Evolutionary conservation across 2,113 vertebrate species (phyloP).

Genomic region (Rhynchopsitta pachyrhyncha): DNA sequence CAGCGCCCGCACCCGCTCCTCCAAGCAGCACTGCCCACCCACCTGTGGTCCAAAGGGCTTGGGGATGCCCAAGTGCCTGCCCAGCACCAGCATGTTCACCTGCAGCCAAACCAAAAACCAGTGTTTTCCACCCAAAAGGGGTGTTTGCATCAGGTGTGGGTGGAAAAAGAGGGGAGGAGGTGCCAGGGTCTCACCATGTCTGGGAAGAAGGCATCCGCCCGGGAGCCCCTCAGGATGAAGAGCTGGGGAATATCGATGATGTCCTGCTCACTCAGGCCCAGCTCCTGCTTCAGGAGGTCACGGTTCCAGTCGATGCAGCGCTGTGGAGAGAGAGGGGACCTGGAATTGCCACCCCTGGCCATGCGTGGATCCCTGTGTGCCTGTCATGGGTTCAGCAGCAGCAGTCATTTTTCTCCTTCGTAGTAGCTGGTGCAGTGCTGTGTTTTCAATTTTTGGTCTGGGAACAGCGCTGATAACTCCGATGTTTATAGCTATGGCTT

Average conservation of each 20-base stretch:
- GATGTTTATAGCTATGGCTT: no score
- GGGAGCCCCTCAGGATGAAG: constrained; percentile 57
- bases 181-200: constrained; percentile 80
- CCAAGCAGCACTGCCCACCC: constrained; percentile 81
- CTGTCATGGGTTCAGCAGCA: no score
- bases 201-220: constrained; percentile 82
- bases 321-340: constrained; percentile 25
- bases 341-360: not conserved
- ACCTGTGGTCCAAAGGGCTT: constrained; percentile 88
- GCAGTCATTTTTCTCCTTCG: no score
- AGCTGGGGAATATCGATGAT: constrained; percentile 90
- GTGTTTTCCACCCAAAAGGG: not conserved
- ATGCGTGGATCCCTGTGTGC: accelerated
- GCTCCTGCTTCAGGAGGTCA: constrained; percentile 85
- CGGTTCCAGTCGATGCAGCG: constrained; percentile 93
- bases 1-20: constrained; percentile 78
- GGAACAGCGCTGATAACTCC: no score
- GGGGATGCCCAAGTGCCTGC: constrained; percentile 85
- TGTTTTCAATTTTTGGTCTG: no score
- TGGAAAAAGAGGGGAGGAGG: not conserved
- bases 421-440: no score
- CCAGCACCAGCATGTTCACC: constrained; percentile 93
- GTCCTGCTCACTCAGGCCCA: constrained; percentile 84
- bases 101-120: constrained; percentile 6
- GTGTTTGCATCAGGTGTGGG: not conserved